These are phyloP conservation scores for Apostichopus leukothele DNA, from an alignment of 53 echinoderm and acorn worm species.

Conservation along the genomic window DNA sequence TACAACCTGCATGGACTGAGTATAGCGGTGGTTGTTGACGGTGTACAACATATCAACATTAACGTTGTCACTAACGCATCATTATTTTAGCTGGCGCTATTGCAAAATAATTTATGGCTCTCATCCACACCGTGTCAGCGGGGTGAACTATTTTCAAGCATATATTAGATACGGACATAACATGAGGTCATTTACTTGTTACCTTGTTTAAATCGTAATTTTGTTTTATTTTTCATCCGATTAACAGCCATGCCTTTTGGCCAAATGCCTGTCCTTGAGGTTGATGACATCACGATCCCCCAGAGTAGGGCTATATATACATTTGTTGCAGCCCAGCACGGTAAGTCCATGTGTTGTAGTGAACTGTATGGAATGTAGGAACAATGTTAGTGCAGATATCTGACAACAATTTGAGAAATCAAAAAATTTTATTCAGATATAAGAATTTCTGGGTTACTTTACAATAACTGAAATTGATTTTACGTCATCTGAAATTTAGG, in stretches of 20 bases:
- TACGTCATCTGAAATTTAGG: too few relatives aligned
- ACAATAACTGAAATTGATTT: too few relatives aligned
- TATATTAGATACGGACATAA: not conserved
- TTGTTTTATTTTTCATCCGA: not conserved
- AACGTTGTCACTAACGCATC: too few relatives aligned
- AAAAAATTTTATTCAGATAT: too few relatives aligned
- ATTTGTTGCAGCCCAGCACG: slow-evolving; percentile 2
- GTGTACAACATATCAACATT: too few relatives aligned
- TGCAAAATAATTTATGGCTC: not conserved
- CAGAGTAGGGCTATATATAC: not conserved
- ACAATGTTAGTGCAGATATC: not conserved
- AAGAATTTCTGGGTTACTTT: too few relatives aligned
- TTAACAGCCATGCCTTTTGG: not conserved
- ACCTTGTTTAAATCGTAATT: not conserved
- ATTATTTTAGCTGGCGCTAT: not conserved
- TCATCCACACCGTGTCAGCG: not conserved
- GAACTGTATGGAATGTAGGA: not conserved
- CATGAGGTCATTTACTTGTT: not conserved
- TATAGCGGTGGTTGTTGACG: too few relatives aligned
- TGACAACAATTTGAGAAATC: too few relatives aligned
- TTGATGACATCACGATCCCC: not conserved
- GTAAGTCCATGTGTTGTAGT: not conserved
- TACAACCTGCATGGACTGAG: too few relatives aligned
- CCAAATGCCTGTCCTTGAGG: not conserved
- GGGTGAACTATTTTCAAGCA: not conserved